These are phyloP conservation scores for Galaxea fascicularis DNA, from an alignment of 92 coral and sea anemone genomes.

Conservation along the genomic window DNA sequence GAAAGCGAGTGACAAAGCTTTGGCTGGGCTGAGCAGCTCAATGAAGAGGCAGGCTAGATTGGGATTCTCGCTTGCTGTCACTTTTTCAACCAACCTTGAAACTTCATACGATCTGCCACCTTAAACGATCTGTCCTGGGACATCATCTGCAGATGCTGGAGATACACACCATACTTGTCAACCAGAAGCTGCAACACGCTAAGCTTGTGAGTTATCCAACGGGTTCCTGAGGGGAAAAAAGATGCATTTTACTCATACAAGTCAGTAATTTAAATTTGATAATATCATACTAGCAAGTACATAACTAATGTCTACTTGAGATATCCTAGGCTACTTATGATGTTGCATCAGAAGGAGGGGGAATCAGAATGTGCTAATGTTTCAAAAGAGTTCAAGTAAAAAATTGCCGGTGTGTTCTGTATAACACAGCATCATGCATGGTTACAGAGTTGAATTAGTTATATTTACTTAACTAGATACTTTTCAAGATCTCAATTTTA, in stretches of 20 bases:
- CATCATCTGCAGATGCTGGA: constrained; percentile 67
- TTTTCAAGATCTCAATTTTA: too few species aligned
- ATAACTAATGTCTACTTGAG: neutral
- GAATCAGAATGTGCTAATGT: neutral
- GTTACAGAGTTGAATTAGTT: neutral
- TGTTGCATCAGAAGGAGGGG: neutral
- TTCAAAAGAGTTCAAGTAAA: constrained; percentile 13
- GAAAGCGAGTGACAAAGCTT: constrained; percentile 48
- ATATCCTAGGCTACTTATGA: constrained; percentile 11
- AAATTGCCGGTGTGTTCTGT: constrained; percentile 2
- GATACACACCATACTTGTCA: constrained; percentile 69
- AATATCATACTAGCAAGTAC: neutral
- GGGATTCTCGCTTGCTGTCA: constrained; percentile 61
- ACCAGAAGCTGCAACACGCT: constrained; percentile 66
- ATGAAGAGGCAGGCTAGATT: constrained; percentile 54
- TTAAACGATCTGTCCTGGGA: constrained; percentile 53
- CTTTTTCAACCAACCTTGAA: constrained; percentile 39
- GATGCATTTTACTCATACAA: neutral
- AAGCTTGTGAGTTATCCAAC: constrained; percentile 76
- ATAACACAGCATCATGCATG: neutral
- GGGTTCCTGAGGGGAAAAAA: constrained; percentile 62
- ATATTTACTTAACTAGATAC: too few species aligned
- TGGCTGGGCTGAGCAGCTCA: constrained; percentile 68
- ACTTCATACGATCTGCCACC: neutral
- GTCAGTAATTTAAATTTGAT: neutral